Evolutionary conservation across 92 coral and sea anemone species (phyloP).

Genomic region (Palythoa heliodiscus): DNA sequence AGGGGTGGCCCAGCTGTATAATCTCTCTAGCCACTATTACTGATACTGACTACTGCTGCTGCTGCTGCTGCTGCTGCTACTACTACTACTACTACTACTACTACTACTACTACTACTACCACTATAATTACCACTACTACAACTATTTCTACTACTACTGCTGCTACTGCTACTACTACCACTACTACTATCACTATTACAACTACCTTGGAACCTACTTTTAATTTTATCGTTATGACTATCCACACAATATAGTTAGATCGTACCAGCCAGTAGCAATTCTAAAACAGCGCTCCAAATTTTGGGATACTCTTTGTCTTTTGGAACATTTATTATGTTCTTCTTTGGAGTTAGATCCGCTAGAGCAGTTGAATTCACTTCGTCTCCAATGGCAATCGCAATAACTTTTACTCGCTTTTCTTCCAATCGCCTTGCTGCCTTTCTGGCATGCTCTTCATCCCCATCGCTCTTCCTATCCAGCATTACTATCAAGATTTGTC

Average conservation of each 20-base stretch:
- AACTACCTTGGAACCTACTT: not conserved
- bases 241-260: conserved; percentile 14
- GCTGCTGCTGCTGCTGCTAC: not conserved
- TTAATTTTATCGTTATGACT: not conserved
- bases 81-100: not conserved
- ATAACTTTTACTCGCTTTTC: conserved; percentile 78
- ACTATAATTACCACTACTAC: not conserved
- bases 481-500: conserved; percentile 71
- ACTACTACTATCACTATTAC: not conserved
- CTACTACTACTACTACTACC: not conserved
- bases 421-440: conserved; percentile 61
- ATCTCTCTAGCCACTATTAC: not conserved
- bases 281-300: conserved; percentile 1
- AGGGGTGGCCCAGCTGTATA: not conserved
- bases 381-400: conserved; percentile 84
- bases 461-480: conserved; percentile 72
- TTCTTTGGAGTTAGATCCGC: conserved; percentile 52
- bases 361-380: conserved; percentile 55
- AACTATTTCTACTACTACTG: not conserved
- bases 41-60: not conserved
- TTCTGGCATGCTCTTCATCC: conserved; percentile 53
- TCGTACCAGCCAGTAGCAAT: conserved; percentile 16
- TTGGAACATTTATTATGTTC: conserved; percentile 19
- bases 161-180: not conserved
- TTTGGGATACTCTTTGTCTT: not conserved